Base-by-base conservation (phyloP, 2,797 vertebrate species). In the Pachyuromys duprasi region DNA sequence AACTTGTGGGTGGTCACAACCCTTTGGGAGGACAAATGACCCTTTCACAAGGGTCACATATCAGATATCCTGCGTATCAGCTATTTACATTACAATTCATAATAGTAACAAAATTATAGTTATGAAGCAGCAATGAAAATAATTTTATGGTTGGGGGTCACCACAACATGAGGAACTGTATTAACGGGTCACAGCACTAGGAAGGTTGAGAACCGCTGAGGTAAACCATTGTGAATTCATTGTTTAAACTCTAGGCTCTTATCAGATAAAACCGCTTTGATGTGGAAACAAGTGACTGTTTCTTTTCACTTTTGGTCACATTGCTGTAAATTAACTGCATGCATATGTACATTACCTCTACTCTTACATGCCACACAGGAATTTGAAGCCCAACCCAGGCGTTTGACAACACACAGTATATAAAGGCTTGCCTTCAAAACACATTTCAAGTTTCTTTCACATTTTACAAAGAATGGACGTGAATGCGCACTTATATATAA, bases 161-260 rank as follows among this genome's bases (percentile, higher is more conserved):
- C 74, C 24, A 45, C 74, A 45, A 45, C 42, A 45, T 14, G 42
- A 45, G 42, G 24, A 75, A 45, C 13, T 28, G 24, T 75, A 42
- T 15, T 75, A 75, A 45, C 28, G 26, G 24, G 72, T 75, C 39
- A 2, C 22, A 75, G 42, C 45, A 14, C 15, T 45, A 75, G 74
- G 26, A 75, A 28, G 15, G 13, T 15, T 75, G 74, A 75, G 39
- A 45, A 45, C 5, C 24, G 28, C 74, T 75, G 13, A 2, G 88
- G 65, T 94, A 89, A 96, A 92, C 90, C 82, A 97, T 81, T 96
- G 75, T 14, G 94, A 89, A 39, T 76, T 89, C 28, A 72, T 78
- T 90, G 39, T 86, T 94, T 75, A 94, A 92, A 18, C 13, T 93
- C 76, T 55, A 20, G 28, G 24, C 67, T 95, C 78, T 95, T 95